These are phyloP conservation scores for Ricordea florida DNA, from an alignment of 92 coral and sea anemone genomes.

Conservation along the genomic window DNA sequence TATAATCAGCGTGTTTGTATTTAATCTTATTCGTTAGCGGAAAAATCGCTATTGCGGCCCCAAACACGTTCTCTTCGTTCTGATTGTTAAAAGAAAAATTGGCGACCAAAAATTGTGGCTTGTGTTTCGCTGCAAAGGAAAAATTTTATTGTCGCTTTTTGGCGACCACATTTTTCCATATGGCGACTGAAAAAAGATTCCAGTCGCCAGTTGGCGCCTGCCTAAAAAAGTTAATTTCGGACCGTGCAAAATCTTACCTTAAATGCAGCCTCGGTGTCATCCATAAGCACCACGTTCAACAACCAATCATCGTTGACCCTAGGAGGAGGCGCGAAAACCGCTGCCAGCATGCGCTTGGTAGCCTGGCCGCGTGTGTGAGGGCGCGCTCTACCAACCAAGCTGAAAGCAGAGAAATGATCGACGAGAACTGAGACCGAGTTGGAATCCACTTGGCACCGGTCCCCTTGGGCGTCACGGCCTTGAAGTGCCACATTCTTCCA, in stretches of 20 bases:
- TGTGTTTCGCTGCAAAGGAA: too few relatives aligned
- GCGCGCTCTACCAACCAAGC: constrained; percentile 43
- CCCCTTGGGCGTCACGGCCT: constrained; percentile 69
- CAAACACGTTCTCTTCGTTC: too few relatives aligned
- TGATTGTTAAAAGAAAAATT: too few relatives aligned
- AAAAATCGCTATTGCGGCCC: too few relatives aligned
- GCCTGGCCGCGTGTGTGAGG: constrained; percentile 45
- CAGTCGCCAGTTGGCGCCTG: too few relatives aligned
- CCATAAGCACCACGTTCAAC: constrained; percentile 34
- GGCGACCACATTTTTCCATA: too few relatives aligned
- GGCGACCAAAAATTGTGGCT: too few relatives aligned
- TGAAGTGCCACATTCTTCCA: constrained; percentile 84
- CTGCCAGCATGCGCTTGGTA: constrained; percentile 63
- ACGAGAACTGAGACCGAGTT: constrained; percentile 97
- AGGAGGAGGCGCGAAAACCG: constrained; percentile 55
- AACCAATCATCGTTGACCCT: constrained; percentile 48
- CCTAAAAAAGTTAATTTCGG: too few relatives aligned
- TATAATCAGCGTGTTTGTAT: too few relatives aligned
- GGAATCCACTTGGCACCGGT: constrained; percentile 88
- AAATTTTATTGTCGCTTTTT: too few relatives aligned
- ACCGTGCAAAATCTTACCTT: constrained; percentile 25
- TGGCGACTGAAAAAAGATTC: too few relatives aligned
- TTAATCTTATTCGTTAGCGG: too few relatives aligned
- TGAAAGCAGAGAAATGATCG: constrained; percentile 86
- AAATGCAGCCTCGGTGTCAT: constrained; percentile 52